Percentiles rank a stretch among this genome's conserved stretches.
These are phyloP conservation scores for Spatulosminthurus flaviceps DNA, from an alignment of 2,888 invertebrate species.

Conservation along the genomic window DNA sequence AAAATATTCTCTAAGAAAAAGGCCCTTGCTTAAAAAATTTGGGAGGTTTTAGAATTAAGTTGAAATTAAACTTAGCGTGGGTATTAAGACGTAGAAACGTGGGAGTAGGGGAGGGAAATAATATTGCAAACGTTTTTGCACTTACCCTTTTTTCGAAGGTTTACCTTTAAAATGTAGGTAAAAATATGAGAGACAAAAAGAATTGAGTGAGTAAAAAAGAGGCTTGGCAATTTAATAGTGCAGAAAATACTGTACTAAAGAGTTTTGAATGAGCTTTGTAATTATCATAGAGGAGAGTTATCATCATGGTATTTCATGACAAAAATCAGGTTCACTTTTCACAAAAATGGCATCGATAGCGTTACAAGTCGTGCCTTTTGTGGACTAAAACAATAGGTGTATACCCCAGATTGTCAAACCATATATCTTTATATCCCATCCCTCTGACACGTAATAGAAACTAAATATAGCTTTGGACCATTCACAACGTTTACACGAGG, in stretches of 20 bases:
- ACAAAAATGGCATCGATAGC: conserved; percentile 12
- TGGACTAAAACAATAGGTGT: conserved; percentile 2
- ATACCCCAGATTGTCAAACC: neutral
- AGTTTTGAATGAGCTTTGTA: neutral
- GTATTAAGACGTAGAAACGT: too few relatives aligned
- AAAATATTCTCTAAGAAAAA: too few relatives aligned
- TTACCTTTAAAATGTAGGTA: too few relatives aligned
- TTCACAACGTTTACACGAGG: neutral
- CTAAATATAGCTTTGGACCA: conserved; percentile 3
- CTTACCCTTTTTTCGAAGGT: too few relatives aligned
- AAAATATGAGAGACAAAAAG: too few relatives aligned
- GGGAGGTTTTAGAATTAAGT: too few relatives aligned
- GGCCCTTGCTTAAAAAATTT: too few relatives aligned
- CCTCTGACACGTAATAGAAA: neutral
- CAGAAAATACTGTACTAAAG: neutral
- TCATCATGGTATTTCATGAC: conserved; percentile 18
- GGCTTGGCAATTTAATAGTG: neutral
- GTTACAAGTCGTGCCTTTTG: conserved; percentile 7
- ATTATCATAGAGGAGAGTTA: conserved; percentile 11
- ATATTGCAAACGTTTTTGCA: too few relatives aligned
- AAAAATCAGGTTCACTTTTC: conserved; percentile 11
- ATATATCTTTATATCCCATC: neutral
- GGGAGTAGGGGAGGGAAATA: too few relatives aligned
- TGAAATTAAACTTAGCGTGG: too few relatives aligned
- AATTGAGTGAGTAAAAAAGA: neutral